A percentile compares a stretch with the other conserved stretches of the same genome.
Evolutionary conservation across 2,888 invertebrate species (phyloP).

Genomic region (Athrips mouffetella): DNA sequence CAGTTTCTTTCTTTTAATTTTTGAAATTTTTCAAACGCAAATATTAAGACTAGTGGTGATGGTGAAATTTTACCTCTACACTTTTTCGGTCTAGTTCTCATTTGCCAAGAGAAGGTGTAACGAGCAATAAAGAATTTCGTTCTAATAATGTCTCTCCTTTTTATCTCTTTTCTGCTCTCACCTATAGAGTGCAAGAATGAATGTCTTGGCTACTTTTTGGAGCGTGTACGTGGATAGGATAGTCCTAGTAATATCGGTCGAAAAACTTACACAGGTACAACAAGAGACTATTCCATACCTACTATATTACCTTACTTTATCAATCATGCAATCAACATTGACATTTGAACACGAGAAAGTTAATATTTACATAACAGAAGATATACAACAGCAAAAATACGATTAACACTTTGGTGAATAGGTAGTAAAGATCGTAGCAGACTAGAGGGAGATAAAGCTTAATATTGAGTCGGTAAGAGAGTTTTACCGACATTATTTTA

Average conservation of each 20-base stretch:
- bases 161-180: too few species aligned
- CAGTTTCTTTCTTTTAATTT: too few species aligned
- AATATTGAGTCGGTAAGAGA: neutral
- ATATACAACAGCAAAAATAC: constrained; percentile 6
- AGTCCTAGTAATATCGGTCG: neutral
- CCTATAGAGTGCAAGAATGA: too few species aligned
- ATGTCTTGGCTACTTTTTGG: too few species aligned
- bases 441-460: constrained; percentile 7
- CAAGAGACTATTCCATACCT: constrained; percentile 12
- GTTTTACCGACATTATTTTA: neutral
- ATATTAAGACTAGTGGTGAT: too few species aligned
- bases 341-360: constrained; percentile 6
- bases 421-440: neutral
- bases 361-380: constrained; percentile 7
- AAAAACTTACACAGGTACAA: constrained; percentile 5
- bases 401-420: constrained; percentile 2
- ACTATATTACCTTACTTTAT: constrained; percentile 9
- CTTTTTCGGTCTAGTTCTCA: too few species aligned
- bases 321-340: constrained; percentile 7
- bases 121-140: too few species aligned
- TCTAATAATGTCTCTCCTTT: too few species aligned
- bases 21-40: too few species aligned
- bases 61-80: too few species aligned
- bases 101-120: too few species aligned
- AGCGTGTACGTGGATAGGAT: too few species aligned